Percentiles rank a stretch among this genome's conserved stretches.
These are phyloP conservation scores for Sericinus montela DNA, from an alignment of 2,888 invertebrate species.

Conservation along the genomic window DNA sequence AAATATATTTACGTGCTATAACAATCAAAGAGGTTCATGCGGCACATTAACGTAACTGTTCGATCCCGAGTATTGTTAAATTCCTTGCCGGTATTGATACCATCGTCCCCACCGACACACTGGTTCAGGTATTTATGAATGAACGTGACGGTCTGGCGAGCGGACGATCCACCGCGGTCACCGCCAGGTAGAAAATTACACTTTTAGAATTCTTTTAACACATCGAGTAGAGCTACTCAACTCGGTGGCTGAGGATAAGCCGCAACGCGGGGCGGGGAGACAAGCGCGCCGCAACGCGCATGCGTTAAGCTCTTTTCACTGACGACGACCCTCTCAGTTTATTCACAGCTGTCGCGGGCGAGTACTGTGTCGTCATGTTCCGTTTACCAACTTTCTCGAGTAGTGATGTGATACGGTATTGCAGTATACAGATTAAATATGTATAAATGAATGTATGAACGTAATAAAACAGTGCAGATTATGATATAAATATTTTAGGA, in stretches of 20 bases:
- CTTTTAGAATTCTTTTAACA: slow-evolving; percentile 76
- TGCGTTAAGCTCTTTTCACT: slow-evolving; percentile 65
- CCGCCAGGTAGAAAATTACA: slow-evolving; percentile 76
- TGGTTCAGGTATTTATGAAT: slow-evolving; percentile 76
- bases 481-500: slow-evolving; percentile 1
- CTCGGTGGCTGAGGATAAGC: slow-evolving; percentile 66
- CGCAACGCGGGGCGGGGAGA: slow-evolving; percentile 74
- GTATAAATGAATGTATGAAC: slow-evolving; percentile 36
- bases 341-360: slow-evolving; percentile 62
- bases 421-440: slow-evolving; percentile 44
- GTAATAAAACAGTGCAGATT: slow-evolving; percentile 22
- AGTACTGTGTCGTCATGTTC: slow-evolving; percentile 82
- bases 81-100: slow-evolving; percentile 42
- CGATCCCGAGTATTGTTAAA: slow-evolving; percentile 31
- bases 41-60: slow-evolving; percentile 40
- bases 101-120: slow-evolving; percentile 39
- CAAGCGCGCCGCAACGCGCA: slow-evolving; percentile 70
- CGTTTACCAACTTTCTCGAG: slow-evolving; percentile 73
- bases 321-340: slow-evolving; percentile 73
- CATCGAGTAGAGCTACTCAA: slow-evolving; percentile 67
- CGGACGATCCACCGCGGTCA: slow-evolving; percentile 61
- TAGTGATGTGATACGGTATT: slow-evolving; percentile 77
- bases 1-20: slow-evolving; percentile 55
- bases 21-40: slow-evolving; percentile 58
- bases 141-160: slow-evolving; percentile 70